A percentile compares a stretch with the other conserved stretches of the same genome.
Conservation (phyloP, 2,888 invertebrate species). For the Eledona agricola region DNA sequence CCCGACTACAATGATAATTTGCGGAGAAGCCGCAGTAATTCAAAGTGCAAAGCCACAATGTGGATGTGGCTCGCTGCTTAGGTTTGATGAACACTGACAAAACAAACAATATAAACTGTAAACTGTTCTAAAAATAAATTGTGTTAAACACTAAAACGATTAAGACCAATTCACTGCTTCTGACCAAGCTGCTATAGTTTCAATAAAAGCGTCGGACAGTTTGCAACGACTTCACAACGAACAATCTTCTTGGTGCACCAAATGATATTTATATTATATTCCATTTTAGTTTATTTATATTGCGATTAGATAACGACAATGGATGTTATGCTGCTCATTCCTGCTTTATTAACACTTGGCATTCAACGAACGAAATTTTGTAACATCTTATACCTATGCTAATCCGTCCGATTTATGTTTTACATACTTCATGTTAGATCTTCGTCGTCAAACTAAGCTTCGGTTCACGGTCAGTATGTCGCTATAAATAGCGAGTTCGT, state of each 20-base stretch:
- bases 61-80: no score
- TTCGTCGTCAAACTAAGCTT: conserved; percentile 25
- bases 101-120: conserved; percentile 53
- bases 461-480: conserved; percentile 54
- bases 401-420: not conserved
- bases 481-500: conserved; percentile 52
- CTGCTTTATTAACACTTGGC: not conserved
- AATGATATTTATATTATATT: no score
- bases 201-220: not conserved
- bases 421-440: conserved; percentile 10
- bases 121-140: conserved; percentile 58
- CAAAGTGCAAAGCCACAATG: no score
- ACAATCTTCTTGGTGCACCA: no score
- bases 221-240: not conserved
- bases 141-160: conserved; percentile 55
- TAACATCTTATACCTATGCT: not conserved
- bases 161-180: conserved; percentile 55
- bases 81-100: no score
- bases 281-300: not conserved
- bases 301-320: not conserved
- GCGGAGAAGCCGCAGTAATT: no score
- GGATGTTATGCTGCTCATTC: not conserved
- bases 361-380: not conserved
- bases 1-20: no score
- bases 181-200: conserved; percentile 39